Base-by-base conservation (phyloP, 2,797 vertebrate species). In the Rhyacichthys aspro region DNA sequence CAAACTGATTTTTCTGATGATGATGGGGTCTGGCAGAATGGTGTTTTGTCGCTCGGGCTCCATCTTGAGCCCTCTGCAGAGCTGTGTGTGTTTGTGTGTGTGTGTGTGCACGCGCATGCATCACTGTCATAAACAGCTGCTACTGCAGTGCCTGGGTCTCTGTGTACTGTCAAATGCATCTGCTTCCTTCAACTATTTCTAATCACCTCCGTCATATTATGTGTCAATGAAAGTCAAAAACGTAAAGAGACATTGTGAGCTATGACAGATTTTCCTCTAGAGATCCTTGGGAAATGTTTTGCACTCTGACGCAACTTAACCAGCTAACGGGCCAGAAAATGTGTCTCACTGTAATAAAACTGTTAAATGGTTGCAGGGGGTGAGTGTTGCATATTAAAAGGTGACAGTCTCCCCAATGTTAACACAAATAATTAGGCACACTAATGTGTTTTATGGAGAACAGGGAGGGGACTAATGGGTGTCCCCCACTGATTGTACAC, bases 51-150 rank as follows among this genome's bases (percentile, higher is more conserved):
- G 78, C 70, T 82, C 55, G 19, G 86, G 59, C 78, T 91, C 87
- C 87, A 85, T 86, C 84, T 86, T 89, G 85, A 87, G 81, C 74
- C 67, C 69, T 85, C 78, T 88, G 89, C 86, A 87, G 85, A 82
- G 74, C 76, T 50, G 63, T 83, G 59, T 78, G 58, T 74, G n/a
- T 76, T 52, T 76, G 62, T 83, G 60, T 59, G 36, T 59, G 15
- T 43, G 70, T 52, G n/a, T 19, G 72, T 74, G 81, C 49, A 63
- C 38, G 49, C 55, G 55, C 77, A 55, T 39, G 57, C 66, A 74
- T 63, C 61, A 50, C 68, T 55, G 71, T 80, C 83, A 85, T 69
- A 85, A 84, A 85, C 84, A 84, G 82, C 75, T 83, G 83, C 76
- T 80, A 19, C 80, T 82, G 83, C 84, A 84, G 80, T 74, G 67